Evolutionary conservation across 2,797 vertebrate genomes (phyloP).

Genomic region (Amphiprion clarkii): DNA sequence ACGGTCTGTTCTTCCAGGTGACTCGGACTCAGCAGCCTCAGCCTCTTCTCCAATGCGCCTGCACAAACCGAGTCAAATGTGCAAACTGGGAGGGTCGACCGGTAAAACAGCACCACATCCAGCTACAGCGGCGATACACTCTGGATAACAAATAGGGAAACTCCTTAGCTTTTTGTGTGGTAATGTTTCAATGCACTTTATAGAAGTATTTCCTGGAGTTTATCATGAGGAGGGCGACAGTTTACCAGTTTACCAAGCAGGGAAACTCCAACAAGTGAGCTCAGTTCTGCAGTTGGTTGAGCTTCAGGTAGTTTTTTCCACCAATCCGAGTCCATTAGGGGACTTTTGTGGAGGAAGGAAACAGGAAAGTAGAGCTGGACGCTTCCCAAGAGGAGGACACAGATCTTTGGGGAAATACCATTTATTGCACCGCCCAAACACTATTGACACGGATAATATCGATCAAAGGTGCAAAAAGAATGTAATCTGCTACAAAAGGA

Average conservation of each 20-base stretch:
- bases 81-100: not conserved
- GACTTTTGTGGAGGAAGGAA: too few species aligned
- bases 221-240: not conserved
- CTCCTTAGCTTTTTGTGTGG: not conserved
- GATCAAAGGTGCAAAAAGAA: constrained; percentile 1
- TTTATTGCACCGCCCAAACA: constrained; percentile 11
- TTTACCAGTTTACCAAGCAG: not conserved
- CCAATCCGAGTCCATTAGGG: too few species aligned
- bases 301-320: too few species aligned
- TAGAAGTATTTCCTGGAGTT: not conserved
- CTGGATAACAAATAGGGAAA: constrained; percentile 15
- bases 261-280: too few species aligned
- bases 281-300: not conserved
- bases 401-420: too few species aligned
- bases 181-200: constrained; percentile 22
- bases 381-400: not conserved
- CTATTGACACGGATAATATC: constrained; percentile 17
- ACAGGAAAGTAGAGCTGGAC: too few species aligned
- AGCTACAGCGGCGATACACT: constrained; percentile 13
- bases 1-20: constrained; percentile 36
- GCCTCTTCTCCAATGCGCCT: constrained; percentile 25
- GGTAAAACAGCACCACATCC: not conserved
- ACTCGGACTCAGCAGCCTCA: not conserved
- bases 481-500: constrained; percentile 45
- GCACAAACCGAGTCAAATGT: constrained; percentile 5